These are phyloP conservation scores for Macrophya annulata DNA, from an alignment of 2,888 invertebrate species.

Conservation along the genomic window DNA sequence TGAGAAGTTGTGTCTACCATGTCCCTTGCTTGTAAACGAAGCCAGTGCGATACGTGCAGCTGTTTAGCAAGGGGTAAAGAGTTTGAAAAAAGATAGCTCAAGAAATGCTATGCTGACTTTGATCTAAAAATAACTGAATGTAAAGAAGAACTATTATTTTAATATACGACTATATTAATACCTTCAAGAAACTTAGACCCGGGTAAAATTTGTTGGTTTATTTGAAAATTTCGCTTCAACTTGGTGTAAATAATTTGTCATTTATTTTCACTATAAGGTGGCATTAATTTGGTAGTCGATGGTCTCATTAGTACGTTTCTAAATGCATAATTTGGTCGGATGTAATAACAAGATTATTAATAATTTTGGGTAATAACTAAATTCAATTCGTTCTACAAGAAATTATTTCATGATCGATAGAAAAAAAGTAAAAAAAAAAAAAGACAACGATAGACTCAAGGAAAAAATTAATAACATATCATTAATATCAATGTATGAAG, in stretches of 20 bases:
- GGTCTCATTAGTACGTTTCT: not conserved
- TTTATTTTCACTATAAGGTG: constrained; percentile 8
- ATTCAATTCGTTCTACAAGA: not conserved
- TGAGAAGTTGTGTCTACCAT: constrained; percentile 46
- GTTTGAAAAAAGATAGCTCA: constrained; percentile 32
- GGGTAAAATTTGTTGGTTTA: constrained; percentile 22
- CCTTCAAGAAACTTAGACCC: constrained; percentile 2
- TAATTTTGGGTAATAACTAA: not conserved
- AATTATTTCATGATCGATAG: not conserved
- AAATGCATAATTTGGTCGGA: not conserved
- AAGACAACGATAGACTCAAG: not conserved
- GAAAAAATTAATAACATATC: constrained; percentile 12
- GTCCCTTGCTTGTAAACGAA: constrained; percentile 46
- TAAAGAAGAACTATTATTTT: constrained; percentile 49
- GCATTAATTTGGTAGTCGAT: not conserved
- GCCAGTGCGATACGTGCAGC: constrained; percentile 43
- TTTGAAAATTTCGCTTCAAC: constrained; percentile 34
- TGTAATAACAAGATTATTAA: not conserved
- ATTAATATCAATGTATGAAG: constrained; percentile 43
- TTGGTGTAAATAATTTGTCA: constrained; percentile 4
- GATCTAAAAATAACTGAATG: constrained; percentile 46
- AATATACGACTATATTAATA: constrained; percentile 49
- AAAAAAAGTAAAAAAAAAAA: not conserved
- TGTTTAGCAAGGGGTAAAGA: constrained; percentile 47
- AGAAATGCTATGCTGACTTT: constrained; percentile 45